These are phyloP conservation scores for Tipula unca DNA, from an alignment of 2,888 invertebrate species.

Conservation along the genomic window DNA sequence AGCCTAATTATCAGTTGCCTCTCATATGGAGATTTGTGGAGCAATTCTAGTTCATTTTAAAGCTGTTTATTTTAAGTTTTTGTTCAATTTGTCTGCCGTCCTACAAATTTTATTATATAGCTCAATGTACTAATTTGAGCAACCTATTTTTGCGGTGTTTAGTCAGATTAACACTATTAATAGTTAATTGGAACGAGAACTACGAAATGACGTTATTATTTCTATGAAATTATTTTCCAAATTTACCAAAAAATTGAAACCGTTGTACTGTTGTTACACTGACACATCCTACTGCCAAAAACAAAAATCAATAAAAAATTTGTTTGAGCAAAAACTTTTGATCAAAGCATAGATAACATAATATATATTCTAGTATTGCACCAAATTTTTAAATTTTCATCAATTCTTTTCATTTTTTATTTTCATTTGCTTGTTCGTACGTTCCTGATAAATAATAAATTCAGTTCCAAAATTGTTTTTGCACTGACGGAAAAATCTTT, in stretches of 20 bases:
- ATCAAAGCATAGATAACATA: not conserved
- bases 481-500: not conserved
- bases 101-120: not conserved
- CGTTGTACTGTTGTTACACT: not conserved
- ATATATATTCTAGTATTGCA: not conserved
- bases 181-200: not conserved
- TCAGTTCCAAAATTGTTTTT: not conserved
- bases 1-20: too few relatives aligned
- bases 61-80: too few relatives aligned
- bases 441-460: slow-evolving; percentile 3
- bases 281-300: not conserved
- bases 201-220: too few relatives aligned
- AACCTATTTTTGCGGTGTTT: not conserved
- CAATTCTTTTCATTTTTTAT: not conserved
- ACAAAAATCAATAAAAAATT: not conserved
- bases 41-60: too few relatives aligned
- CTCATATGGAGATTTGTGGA: too few relatives aligned
- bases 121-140: not conserved
- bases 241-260: not conserved
- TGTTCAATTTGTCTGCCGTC: not conserved
- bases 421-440: not conserved
- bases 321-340: not conserved
- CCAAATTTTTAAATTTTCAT: not conserved
- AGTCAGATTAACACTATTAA: too few relatives aligned
- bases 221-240: not conserved